These are phyloP conservation scores for Syngnathoides biaculeatus DNA, from an alignment of 2,113 vertebrate genomes.

Conservation along the genomic window DNA sequence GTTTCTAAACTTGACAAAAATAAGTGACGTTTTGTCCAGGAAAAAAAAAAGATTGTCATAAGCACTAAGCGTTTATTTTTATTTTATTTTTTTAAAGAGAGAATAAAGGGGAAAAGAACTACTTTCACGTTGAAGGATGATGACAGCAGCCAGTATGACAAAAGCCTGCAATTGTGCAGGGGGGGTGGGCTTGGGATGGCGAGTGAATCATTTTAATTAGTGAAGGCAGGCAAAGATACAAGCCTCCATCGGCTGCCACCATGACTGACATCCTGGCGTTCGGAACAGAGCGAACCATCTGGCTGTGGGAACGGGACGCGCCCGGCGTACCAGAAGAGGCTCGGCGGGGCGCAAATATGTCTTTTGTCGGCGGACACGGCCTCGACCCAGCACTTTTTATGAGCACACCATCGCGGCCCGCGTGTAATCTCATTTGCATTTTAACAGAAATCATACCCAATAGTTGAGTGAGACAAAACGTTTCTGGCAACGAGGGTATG, in stretches of 20 bases:
- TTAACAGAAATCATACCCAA: no score
- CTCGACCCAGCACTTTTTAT: neutral
- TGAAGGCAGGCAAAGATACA: constrained; percentile 49
- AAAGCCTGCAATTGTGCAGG: neutral
- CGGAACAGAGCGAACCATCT: constrained; percentile 35
- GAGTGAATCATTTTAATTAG: constrained; percentile 60
- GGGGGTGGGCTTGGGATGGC: constrained; percentile 2
- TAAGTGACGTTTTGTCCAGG: no score
- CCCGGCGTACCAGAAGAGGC: constrained; percentile 3
- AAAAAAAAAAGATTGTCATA: no score
- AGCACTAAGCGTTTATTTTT: no score
- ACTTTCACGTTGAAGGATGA: neutral
- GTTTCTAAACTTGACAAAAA: no score
- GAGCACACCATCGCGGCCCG: constrained; percentile 7
- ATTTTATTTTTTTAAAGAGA: no score
- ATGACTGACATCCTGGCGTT: constrained; percentile 40
- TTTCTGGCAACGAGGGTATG: no score
- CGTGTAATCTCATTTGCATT: no score
- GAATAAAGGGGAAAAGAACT: neutral
- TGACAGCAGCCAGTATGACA: neutral
- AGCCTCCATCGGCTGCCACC: constrained; percentile 34
- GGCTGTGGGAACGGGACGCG: constrained; percentile 32
- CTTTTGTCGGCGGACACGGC: constrained; percentile 29
- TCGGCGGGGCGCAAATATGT: constrained; percentile 14
- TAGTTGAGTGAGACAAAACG: no score